Evolutionary conservation across 2,888 invertebrate species (phyloP), one percentile per base, ranked within the genome.

Genomic region (Hyposoter dolosus): DNA sequence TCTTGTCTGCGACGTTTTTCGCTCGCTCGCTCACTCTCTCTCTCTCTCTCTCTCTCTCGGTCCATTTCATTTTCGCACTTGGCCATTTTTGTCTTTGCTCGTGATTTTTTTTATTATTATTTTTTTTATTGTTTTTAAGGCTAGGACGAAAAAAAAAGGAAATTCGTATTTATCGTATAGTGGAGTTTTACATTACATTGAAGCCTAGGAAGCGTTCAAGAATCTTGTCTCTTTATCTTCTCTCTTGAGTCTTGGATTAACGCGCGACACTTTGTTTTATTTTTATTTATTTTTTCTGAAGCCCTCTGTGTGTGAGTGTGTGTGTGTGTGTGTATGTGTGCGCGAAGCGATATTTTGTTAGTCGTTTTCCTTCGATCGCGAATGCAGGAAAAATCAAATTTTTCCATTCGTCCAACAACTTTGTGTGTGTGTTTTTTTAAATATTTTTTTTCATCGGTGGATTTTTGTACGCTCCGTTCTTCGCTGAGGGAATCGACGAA

Each of bases 181-280:
- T 45, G 66, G 56, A 81, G 43, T 66, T 68, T 77, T 77, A 65
- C 43, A 43, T 45, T 74, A 69, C 79, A 45, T 17, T 75, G 28
- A 74, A 60, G 80, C 60, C 75, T 68, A 53, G 72, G 75, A 56
- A 86, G 77, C 83, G 60, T 80, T 82, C 71, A 72, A 76, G 76
- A 83, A 53, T 71, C 56, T 43, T 47, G 53, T 56, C 28, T 32
- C 56, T 47, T 35, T 66, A 35, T 50, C 23, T n/a, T 66, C 15
- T 45, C 66, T 77, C 66, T 66, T 35, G 63, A 53, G 23, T 69
- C 69, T 75, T 50, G 50, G 74, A 78, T 77, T 60, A 47, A 77
- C 77, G 19, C 65, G 80, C 43, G 71, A 50, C 45, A 47, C 60
- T 63, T 81, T 69, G 35, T 40, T 47, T 75, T 7, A 15, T 45